Evolutionary conservation across 2,888 invertebrate genomes (phyloP).

Genomic region (Callyntrura sp.): DNA sequence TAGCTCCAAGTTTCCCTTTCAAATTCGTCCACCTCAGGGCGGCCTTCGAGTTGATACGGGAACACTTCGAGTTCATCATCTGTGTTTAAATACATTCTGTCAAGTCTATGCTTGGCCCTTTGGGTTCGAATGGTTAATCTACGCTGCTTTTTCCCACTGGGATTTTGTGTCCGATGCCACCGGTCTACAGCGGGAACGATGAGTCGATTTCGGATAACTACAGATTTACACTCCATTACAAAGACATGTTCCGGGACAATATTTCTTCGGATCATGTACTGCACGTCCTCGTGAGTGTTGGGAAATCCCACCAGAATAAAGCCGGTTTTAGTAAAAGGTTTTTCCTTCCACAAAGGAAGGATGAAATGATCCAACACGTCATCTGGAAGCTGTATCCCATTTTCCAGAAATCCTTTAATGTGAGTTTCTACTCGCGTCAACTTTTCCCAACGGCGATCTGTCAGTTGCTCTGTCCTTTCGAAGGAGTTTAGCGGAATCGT

Average conservation of each 20-base stretch:
- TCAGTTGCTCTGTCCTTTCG: too few species aligned
- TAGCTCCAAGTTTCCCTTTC: constrained; percentile 77
- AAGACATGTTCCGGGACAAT: constrained; percentile 87
- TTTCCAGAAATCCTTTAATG: too few species aligned
- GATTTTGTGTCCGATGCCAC: constrained; percentile 75
- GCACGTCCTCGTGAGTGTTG: constrained; percentile 87
- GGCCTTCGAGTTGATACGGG: constrained; percentile 73
- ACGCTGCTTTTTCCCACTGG: constrained; percentile 66
- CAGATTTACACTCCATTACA: constrained; percentile 69
- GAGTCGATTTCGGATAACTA: constrained; percentile 73
- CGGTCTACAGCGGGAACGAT: constrained; percentile 74
- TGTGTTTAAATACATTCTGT: too few species aligned
- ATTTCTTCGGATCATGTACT: constrained; percentile 86
- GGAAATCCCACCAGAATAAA: too few species aligned
- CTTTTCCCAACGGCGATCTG: too few species aligned
- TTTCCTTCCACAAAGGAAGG: too few species aligned
- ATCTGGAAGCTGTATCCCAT: too few species aligned
- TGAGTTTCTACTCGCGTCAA: too few species aligned
- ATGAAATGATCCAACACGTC: too few species aligned
- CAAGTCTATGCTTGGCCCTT: constrained; percentile 32
- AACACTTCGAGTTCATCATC: constrained; percentile 35
- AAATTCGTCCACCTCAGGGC: constrained; percentile 64
- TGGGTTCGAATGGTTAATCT: constrained; percentile 21
- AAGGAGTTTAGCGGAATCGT: too few species aligned
- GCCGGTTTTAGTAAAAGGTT: too few species aligned